phyloP scores from a whole-genome alignment of 2,113 vertebrate genomes.

The rat (Rattus norvegicus) region DNA sequence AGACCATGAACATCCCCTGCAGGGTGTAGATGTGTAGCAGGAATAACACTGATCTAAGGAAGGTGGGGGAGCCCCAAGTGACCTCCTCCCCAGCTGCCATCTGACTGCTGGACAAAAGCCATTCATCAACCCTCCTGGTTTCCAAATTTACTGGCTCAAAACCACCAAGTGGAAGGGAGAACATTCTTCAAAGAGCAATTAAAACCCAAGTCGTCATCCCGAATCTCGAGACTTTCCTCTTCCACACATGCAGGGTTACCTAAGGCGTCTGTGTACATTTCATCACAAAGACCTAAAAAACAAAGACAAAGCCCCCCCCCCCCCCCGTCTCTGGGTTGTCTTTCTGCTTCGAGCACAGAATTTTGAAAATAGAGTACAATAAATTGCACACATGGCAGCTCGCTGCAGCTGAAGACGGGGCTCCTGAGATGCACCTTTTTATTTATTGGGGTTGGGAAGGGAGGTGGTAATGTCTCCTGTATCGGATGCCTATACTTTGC shows the following conservation, averaged over 20 bases:
- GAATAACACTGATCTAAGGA: neutral
- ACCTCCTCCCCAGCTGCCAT: constrained; percentile 64
- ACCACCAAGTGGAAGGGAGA: constrained; percentile 4
- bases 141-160: constrained; percentile 59
- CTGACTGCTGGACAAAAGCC: constrained; percentile 63
- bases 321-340: constrained; percentile 25
- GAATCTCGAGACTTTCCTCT: constrained; percentile 34
- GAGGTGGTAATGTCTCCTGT: constrained; percentile 79
- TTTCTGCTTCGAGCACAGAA: constrained; percentile 64
- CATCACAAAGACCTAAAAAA: neutral
- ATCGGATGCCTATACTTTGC: constrained; percentile 82
- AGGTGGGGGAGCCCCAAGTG: neutral
- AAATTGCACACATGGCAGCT: constrained; percentile 72
- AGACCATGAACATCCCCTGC: constrained; percentile 45
- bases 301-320: neutral
- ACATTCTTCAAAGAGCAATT: constrained; percentile 49
- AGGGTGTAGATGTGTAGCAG: neutral
- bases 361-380: constrained; percentile 73
- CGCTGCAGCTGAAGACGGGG: constrained; percentile 72
- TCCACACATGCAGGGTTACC: neutral
- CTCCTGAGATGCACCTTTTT: constrained; percentile 79
- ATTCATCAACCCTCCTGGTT: constrained; percentile 61
- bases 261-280: neutral
- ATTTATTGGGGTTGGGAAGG: constrained; percentile 71
- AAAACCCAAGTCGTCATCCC: constrained; percentile 54